Evolutionary conservation across 2,888 invertebrate species (phyloP), one percentile per base, ranked within the genome.

Genomic region (Dinocampus coccinellae): DNA sequence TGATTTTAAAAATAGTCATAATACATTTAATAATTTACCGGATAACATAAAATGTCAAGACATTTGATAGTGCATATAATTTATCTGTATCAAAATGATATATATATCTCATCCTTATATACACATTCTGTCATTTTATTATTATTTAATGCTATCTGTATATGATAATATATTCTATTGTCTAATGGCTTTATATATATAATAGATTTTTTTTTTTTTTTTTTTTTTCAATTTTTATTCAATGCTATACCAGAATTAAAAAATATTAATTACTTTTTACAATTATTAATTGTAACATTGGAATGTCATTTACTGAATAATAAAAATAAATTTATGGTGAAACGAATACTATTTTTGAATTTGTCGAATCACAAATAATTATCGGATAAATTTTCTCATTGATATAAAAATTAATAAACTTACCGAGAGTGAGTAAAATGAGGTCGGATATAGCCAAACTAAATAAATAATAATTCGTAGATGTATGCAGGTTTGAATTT

Each of bases 401-500:
- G 34, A 22, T 22, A 10, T 20, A 33, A 60, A 9, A 39, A 39
- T 3, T 26, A 60, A 3, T 24, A 60, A 72, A 91, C 93, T 92
- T 87, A 94, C 97, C 97, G 80, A 96, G 92, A 3, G 95, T 84
- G 13, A 97, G 89, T 75, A 96, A 90, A 64, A 93, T 91, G 20
- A 97, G 89, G 87, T 97, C 97, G 22, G 96, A 96, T 16, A 97
- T 89, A 20, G 97, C 95, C 88, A 97, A 88, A 84, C 94, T 96
- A 89, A 97, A 95, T 61, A 97, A 90, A 84, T 97, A 97, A 85
- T 95, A 97, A 85, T 97, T 97, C 0, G 97, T 97, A 0, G 96
- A 94, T 0, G 96, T 95, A 81, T 95, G 96, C 93, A 97, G 93
- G 7, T 93, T 91, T 0, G 92, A 90, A 83, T 96, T 95, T 36